Base-by-base conservation (phyloP, 1,140 invertebrate species). In the Brachionus asplanchnoidis region DNA sequence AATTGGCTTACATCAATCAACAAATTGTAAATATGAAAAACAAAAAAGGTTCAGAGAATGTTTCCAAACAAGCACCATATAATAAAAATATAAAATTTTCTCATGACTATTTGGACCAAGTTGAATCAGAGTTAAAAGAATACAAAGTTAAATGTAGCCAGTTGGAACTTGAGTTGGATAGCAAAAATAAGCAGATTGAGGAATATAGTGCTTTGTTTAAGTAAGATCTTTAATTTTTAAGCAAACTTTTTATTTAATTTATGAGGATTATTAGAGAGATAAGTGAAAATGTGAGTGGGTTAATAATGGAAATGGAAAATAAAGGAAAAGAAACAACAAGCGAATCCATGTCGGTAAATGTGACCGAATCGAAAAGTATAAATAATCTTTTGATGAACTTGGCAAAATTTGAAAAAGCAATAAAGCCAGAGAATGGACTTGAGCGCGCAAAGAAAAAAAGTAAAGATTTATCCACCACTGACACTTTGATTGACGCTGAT, bases 401-500 rank as follows among this genome's bases (percentile, higher is more conserved):
- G 20, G 40, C 20, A 2, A 46, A 77, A 77, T 77, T 77, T 77
- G 73, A 77, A 77, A 73, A 73, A 23, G 20, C 14, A 40, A 6
- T 77, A 8, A 23, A 77, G 23, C 8, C 20, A n/a, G 20, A 77
- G 9, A 46, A 53, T 12, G n/a, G 23, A 77, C 14, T 17, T 12
- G 17, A 50, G 4, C 6, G 20, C 4, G 4, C 12, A 28, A 46
- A 77, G 26, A 77, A 77, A 77, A 50, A 77, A 12, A 26, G 9
- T 42, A 77, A 77, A 77, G 73, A 77, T 26, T 46, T 28, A 4
- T 77, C 73, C 4, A 46, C 42, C 14, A 77, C 73, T 26, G 73
- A 77, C 17, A 82, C 79, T 44, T 46, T 82, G 20, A 36, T 82
- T n/a, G 79, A 82, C 26, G 79, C 79, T 12, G 79, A 82, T 26